phyloP scores from a whole-genome alignment of 2,113 vertebrate genomes.

The Isichthys henryi region DNA sequence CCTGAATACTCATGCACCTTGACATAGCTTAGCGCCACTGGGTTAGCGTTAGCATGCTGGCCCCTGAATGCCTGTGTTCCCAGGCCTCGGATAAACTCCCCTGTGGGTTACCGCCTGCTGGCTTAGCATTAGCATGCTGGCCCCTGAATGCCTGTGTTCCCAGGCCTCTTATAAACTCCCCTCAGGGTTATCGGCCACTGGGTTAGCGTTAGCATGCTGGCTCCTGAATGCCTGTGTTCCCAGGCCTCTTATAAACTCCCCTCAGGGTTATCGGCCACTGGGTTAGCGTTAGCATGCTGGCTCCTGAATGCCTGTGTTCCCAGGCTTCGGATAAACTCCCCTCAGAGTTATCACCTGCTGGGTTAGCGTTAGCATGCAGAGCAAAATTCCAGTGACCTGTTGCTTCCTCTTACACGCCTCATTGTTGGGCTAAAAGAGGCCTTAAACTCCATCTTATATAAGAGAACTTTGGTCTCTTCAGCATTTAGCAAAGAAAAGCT shows the following conservation, averaged over 20 bases:
- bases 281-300: background rate
- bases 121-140: background rate
- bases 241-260: background rate
- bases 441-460: background rate
- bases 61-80: background rate
- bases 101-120: background rate
- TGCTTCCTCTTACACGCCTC: background rate
- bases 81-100: background rate
- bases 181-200: background rate
- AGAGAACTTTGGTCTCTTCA: background rate
- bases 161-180: background rate
- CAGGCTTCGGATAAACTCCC: background rate
- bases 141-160: background rate
- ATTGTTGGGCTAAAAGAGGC: background rate
- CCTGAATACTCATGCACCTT: background rate
- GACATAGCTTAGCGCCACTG: background rate
- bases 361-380: background rate
- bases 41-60: background rate
- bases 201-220: background rate
- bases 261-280: background rate
- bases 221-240: background rate
- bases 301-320: background rate
- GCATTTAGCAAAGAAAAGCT: background rate
- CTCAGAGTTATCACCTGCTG: background rate
- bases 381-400: background rate